A percentile compares a stretch with the other conserved stretches of the same genome.
These are phyloP conservation scores for Diaperis boleti DNA, from an alignment of 2,888 invertebrate species.

Conservation along the genomic window DNA sequence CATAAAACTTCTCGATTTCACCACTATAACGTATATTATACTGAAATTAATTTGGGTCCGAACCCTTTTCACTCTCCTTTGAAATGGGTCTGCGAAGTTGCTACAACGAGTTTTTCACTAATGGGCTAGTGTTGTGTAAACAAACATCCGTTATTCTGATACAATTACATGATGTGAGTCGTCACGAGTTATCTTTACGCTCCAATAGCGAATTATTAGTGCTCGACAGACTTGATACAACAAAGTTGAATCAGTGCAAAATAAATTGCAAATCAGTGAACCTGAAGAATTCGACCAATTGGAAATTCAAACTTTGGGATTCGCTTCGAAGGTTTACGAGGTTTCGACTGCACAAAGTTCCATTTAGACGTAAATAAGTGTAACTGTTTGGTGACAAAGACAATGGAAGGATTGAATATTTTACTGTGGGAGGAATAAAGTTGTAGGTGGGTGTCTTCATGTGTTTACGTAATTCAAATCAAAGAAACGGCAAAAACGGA, in stretches of 20 bases:
- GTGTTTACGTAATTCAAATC: no score
- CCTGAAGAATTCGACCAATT: slow-evolving; percentile 23
- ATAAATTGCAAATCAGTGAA: slow-evolving; percentile 31
- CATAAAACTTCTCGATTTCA: background rate
- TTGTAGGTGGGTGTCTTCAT: no score
- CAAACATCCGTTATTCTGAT: no score
- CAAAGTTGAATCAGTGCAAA: slow-evolving; percentile 25
- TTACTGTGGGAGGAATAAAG: no score
- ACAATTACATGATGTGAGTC: no score
- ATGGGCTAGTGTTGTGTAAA: no score
- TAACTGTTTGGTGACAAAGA: slow-evolving; percentile 2
- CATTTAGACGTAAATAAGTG: slow-evolving; percentile 13
- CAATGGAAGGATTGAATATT: no score
- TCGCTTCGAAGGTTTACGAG: slow-evolving; percentile 17
- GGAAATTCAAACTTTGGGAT: slow-evolving; percentile 30
- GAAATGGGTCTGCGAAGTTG: background rate
- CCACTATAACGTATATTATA: background rate
- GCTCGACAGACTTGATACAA: slow-evolving; percentile 9
- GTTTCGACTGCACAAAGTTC: slow-evolving; percentile 5
- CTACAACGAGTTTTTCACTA: no score
- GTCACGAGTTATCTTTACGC: background rate
- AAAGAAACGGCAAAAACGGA: no score
- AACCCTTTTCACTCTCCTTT: background rate
- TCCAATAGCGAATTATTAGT: background rate
- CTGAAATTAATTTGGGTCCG: background rate